Percentiles rank a stretch among this genome's conserved stretches.
phyloP scores from a whole-genome alignment of 2,888 invertebrate genomes.

The Campaea margaritaria region DNA sequence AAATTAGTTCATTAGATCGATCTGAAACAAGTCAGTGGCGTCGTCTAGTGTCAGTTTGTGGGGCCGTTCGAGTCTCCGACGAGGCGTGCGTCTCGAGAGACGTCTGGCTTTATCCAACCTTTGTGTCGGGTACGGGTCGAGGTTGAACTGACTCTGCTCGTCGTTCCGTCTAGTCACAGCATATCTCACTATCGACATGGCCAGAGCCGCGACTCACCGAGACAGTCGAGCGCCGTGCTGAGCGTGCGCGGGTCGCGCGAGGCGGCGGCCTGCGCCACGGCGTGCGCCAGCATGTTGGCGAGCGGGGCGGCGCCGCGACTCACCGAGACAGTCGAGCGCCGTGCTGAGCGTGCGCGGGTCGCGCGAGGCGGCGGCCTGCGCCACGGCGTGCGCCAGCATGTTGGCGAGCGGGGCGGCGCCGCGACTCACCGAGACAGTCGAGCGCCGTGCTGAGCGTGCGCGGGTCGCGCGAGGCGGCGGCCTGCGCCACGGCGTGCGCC shows the following conservation, averaged over 20 bases:
- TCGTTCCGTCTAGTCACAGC: no score
- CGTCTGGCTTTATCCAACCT: no score
- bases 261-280: slow-evolving; percentile 55
- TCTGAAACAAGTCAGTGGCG: no score
- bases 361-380: slow-evolving; percentile 50
- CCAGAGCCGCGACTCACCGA: slow-evolving; percentile 86
- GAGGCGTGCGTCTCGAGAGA: no score
- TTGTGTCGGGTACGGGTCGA: no score
- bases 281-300: slow-evolving; percentile 57
- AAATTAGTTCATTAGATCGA: no score
- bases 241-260: slow-evolving; percentile 84
- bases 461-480: slow-evolving; percentile 75
- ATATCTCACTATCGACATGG: no score
- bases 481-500: slow-evolving; percentile 84
- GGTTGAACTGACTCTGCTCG: no score
- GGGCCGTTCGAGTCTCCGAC: no score
- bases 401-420: slow-evolving; percentile 70
- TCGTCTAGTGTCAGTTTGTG: no score
- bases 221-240: slow-evolving; percentile 90
- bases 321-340: slow-evolving; percentile 91
- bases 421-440: slow-evolving; percentile 88
- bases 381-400: slow-evolving; percentile 62
- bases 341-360: slow-evolving; percentile 88
- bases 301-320: slow-evolving; percentile 72
- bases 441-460: slow-evolving; percentile 88